Percentiles rank a stretch among this genome's conserved stretches.
phyloP scores from a whole-genome alignment of 2,888 invertebrate genomes.

The Caenorhabditis macrosperma region DNA sequence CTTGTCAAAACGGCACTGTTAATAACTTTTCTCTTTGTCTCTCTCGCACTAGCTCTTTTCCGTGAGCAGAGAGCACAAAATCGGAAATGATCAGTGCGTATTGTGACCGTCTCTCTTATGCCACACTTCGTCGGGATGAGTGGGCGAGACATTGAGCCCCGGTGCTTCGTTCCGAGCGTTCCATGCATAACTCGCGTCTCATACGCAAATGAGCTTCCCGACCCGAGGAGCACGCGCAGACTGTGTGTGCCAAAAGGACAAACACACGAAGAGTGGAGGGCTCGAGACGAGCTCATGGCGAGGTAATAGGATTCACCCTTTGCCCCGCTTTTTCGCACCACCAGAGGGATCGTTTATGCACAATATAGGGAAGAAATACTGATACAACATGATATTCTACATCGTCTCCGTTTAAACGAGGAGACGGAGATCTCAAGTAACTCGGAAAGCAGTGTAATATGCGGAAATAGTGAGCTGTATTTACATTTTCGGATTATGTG shows the following conservation, averaged over 20 bases:
- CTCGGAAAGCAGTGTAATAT: too few relatives aligned
- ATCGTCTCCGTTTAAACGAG: neutral
- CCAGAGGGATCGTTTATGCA: constrained; percentile 1
- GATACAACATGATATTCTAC: neutral
- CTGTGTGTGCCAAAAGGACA: constrained; percentile 36
- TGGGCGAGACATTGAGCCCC: constrained; percentile 7
- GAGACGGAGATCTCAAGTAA: too few relatives aligned
- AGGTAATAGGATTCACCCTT: constrained; percentile 15
- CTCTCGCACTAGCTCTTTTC: constrained; percentile 2
- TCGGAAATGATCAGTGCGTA: neutral
- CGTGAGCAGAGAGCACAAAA: neutral
- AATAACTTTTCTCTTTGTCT: neutral
- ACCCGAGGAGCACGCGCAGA: constrained; percentile 8
- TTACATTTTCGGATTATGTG: neutral
- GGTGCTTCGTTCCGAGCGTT: constrained; percentile 36
- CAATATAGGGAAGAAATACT: neutral
- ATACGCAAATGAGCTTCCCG: constrained; percentile 40
- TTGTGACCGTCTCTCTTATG: neutral
- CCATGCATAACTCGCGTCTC: constrained; percentile 41
- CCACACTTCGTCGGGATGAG: too few relatives aligned
- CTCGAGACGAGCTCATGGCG: constrained; percentile 10
- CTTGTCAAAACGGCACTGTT: constrained; percentile 27
- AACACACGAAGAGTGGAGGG: constrained; percentile 21
- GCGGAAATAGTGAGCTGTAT: neutral
- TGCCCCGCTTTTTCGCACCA: constrained; percentile 14